phyloP scores from a whole-genome alignment of 2,888 invertebrate genomes.

The Homarus gammarus region DNA sequence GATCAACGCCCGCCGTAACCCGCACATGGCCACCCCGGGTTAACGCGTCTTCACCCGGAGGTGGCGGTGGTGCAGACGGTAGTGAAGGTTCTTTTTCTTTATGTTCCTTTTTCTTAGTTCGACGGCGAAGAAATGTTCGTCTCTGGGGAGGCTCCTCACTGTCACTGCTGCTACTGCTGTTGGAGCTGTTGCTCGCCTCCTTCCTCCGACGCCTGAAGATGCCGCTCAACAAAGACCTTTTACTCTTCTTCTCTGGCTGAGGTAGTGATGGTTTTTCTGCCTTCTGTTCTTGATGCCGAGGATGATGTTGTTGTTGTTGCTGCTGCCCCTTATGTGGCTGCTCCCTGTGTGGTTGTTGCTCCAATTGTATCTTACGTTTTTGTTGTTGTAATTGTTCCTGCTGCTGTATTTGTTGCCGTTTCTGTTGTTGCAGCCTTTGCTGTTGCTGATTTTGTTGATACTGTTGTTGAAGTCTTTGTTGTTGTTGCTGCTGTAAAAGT shows the following conservation, averaged over 20 bases:
- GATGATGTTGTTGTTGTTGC: constrained; percentile 37
- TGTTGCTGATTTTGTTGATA: background rate
- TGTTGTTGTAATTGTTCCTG: constrained; percentile 29
- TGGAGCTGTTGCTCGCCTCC: constrained; percentile 38
- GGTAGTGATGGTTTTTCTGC: constrained; percentile 15
- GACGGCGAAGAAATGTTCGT: constrained; percentile 41
- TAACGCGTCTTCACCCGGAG: constrained; percentile 7
- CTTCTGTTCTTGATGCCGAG: constrained; percentile 17
- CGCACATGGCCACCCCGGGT: background rate
- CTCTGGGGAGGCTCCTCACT: constrained; percentile 51
- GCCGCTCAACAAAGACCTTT: constrained; percentile 61
- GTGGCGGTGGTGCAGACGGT: constrained; percentile 36
- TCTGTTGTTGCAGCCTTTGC: constrained; percentile 23
- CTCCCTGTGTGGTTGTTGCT: constrained; percentile 2
- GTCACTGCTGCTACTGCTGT: constrained; percentile 54
- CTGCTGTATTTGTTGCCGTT: constrained; percentile 19
- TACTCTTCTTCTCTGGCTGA: constrained; percentile 46
- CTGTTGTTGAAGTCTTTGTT: constrained; percentile 15
- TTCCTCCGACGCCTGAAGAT: constrained; percentile 69
- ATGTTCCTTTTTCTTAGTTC: constrained; percentile 44
- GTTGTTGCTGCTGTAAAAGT: constrained; percentile 6
- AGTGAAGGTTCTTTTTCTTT: constrained; percentile 30
- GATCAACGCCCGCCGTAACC: background rate
- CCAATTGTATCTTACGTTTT: constrained; percentile 23
- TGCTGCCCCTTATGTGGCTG: constrained; percentile 1